Evolutionary conservation across 2,888 invertebrate species (phyloP), one percentile per base, ranked within the genome.

Genomic region (Galeopsomyia nigrocyanea): DNA sequence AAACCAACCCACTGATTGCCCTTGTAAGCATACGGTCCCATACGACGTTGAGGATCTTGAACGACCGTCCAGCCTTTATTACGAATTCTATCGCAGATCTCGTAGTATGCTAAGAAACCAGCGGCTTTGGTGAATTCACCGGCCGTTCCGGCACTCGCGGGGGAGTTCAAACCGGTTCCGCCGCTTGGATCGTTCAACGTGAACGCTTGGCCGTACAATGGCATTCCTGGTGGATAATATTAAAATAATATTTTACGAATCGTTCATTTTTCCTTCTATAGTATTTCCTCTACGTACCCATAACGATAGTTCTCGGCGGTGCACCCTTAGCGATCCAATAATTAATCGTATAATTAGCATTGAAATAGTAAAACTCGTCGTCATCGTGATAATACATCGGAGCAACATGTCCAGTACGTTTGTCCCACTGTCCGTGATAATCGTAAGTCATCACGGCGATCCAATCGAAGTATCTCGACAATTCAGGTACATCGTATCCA

Each of bases 391-490:
- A 90, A 79, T 91, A 95, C 53, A 96, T 85, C 0, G 96, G 96
- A 0, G 96, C 94, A 0, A 96, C 94, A 81, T 96, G 96, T 0
- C 96, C 96, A 0, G 96, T 96, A 83, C 93, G 93, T 83, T 94
- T 95, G 80, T 96, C 96, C 96, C 96, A 96, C 80, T 95, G 95
- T 0, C 96, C 96, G 79, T 96, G 95, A 87, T 92, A 95, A 82
- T 96, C 96, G 80, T 96, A 96, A 0, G 95, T 93, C 96, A 96
- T 96, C 0, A 96, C 95, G 0, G 95, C 94, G 62, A 96, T 94
- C 95, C 95, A 96, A 83, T 96, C 96, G 69, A 96, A 88, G 82
- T 93, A 90, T 78, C 90, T 88, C 0, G 93, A 92, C 3, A 96
- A 82, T 0, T 90, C 89, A 0, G 93, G 92, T 0, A 96, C 95